Evolutionary conservation across 2,797 vertebrate genomes (phyloP), one percentile per base, ranked within the genome.

Genomic region (Onychomys leucogaster): DNA sequence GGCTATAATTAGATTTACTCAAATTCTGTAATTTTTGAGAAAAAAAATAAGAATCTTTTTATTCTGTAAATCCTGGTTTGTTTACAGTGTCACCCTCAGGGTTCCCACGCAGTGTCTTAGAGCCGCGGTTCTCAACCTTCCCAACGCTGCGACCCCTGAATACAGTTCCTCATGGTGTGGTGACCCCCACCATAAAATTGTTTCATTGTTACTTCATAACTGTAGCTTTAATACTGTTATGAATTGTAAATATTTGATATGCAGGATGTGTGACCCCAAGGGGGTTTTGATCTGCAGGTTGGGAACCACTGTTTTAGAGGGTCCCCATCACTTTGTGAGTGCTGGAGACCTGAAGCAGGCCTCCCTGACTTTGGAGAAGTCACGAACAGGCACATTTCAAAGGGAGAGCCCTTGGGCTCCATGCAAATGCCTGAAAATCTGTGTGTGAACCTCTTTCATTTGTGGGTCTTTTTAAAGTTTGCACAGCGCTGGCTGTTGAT

Each of bases 401-500:
- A 63, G 29, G 78, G 67, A 90, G 91, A 80, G 76, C 87, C 90
- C 43, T 27, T 55, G 55, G 89, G 52, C 6, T 92, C 82, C 65
- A 57, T 83, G 76, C 43, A 83, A 23, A 95, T 46, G 41, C 52
- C 92, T 78, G n/a, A 57, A 55, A 75, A 57, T 52, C 85, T 84
- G 23, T 81, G 87, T 96, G 75, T 55, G 67, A 94, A 61, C 29
- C 46, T 57, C 29, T 4, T 3, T 69, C 67, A 7, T 57, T 83
- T 61, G 59, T 75, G 84, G 41, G 65, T 63, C 89, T 73, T 96
- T 93, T 92, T 41, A 65, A 85, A 87, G 87, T 95, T 90, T 73
- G 49, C 27, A 19, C 3, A 29, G 23, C 87, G 61, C 61, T 92
- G 93, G 69, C 93, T 82, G 69, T 37, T 90, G 96, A 90, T 94